A percentile compares a stretch with the other conserved stretches of the same genome.
Evolutionary conservation across 2,113 vertebrate species (phyloP).

Genomic region (Pycnonotus jocosus): DNA sequence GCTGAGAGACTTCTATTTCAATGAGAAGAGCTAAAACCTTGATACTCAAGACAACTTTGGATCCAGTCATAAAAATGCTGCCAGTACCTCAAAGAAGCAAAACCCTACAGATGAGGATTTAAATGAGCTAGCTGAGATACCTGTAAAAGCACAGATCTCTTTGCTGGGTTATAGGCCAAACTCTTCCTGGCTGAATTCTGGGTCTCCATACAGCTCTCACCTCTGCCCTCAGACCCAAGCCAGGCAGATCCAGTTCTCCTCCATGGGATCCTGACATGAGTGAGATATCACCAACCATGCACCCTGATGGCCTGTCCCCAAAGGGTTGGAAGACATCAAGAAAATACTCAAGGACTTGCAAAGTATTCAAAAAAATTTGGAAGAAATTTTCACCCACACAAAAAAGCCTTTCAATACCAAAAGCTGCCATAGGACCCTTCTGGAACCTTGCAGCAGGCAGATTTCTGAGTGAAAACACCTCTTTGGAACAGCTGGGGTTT

Average conservation of each 20-base stretch:
- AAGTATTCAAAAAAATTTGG: neutral
- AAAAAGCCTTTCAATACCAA: neutral
- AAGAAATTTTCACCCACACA: neutral
- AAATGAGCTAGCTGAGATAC: neutral
- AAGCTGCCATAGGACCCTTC: neutral
- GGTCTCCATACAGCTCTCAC: neutral
- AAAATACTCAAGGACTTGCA: neutral
- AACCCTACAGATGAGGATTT: neutral
- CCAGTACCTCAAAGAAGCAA: neutral
- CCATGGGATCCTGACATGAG: neutral
- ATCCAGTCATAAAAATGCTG: neutral
- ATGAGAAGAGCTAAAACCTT: neutral
- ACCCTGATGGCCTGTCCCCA: neutral
- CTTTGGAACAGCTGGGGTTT: neutral
- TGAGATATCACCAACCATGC: neutral
- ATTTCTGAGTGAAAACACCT: neutral
- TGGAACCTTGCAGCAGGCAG: neutral
- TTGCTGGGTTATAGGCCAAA: neutral
- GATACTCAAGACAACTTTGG: neutral
- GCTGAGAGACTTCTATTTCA: neutral
- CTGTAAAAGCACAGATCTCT: neutral
- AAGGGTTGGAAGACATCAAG: neutral
- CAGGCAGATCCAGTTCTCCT: neutral
- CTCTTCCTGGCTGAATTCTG: neutral
- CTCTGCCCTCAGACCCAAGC: neutral